A percentile compares a stretch with the other conserved stretches of the same genome.
Conservation (phyloP, 2,797 vertebrate genomes). For the Lateolabrax maculatus region DNA sequence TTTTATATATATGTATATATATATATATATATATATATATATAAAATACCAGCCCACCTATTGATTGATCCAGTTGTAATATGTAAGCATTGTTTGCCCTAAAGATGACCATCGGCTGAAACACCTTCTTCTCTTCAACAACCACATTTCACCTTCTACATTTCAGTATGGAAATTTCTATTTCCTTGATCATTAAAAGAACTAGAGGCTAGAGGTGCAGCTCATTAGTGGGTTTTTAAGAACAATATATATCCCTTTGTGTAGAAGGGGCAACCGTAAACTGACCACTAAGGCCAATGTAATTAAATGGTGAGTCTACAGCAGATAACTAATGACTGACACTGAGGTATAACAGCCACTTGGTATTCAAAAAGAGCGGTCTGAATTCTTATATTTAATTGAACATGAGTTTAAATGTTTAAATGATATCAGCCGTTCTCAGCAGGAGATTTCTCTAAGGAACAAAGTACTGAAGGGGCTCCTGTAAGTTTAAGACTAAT, state of each 20-base stretch:
- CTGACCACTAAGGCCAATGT: constrained; percentile 4
- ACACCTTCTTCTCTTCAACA: no score
- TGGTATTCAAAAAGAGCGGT: constrained; percentile 32
- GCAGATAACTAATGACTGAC: constrained; percentile 17
- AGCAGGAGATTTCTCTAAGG: constrained; percentile 14
- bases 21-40: background rate
- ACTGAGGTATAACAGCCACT: constrained; percentile 4
- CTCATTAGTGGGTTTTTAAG: background rate
- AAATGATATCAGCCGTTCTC: constrained; percentile 16
- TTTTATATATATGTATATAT: background rate
- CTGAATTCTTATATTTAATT: constrained; percentile 26
- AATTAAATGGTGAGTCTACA: constrained; percentile 22
- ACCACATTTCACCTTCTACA: background rate
- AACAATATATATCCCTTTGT: background rate
- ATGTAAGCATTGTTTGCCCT: background rate
- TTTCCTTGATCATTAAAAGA: constrained; percentile 1
- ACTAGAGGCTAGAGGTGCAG: background rate
- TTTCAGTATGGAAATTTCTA: background rate
- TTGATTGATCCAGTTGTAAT: background rate
- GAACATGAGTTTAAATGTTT: constrained; percentile 34
- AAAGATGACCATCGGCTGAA: background rate
- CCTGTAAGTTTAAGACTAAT: constrained; percentile 8
- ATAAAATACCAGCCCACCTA: background rate
- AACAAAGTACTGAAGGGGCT: constrained; percentile 4
- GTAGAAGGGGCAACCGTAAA: background rate